Evolutionary conservation across 2,888 invertebrate species (phyloP).

Genomic region (Automeris io): DNA sequence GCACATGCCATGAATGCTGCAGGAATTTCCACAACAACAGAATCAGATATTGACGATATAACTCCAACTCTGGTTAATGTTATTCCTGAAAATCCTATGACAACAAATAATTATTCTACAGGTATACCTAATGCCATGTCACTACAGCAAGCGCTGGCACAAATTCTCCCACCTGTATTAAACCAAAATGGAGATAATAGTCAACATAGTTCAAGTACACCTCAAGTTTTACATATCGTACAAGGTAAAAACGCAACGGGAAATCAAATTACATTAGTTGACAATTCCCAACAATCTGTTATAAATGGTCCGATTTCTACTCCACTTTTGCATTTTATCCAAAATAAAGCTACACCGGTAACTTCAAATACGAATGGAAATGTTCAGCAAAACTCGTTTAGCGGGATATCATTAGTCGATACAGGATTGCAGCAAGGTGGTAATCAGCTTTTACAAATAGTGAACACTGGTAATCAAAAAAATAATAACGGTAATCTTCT

Average conservation of each 20-base stretch:
- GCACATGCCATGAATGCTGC: constrained; percentile 69
- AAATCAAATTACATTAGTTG: constrained; percentile 59
- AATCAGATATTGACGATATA: constrained; percentile 29
- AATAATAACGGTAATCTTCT: constrained; percentile 50
- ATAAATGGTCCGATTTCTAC: constrained; percentile 53
- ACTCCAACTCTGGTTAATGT: constrained; percentile 70
- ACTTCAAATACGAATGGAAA: constrained; percentile 37
- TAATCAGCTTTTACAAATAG: constrained; percentile 69
- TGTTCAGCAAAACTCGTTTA: constrained; percentile 46
- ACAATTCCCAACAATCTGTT: constrained; percentile 56
- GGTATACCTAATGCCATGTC: constrained; percentile 58
- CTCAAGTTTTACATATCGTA: constrained; percentile 68
- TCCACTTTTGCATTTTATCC: constrained; percentile 67
- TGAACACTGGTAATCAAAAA: constrained; percentile 63
- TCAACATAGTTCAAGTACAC: constrained; percentile 33
- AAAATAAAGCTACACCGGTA: constrained; percentile 46
- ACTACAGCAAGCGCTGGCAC: constrained; percentile 67
- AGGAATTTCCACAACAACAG: constrained; percentile 50
- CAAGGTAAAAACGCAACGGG: constrained; percentile 62
- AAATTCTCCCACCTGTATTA: constrained; percentile 62
- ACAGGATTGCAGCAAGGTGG: constrained; percentile 60
- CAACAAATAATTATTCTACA: constrained; percentile 48
- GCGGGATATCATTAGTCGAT: constrained; percentile 63
- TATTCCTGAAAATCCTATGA: constrained; percentile 63
- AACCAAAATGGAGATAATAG: constrained; percentile 51